Base-by-base conservation (phyloP, 2,888 invertebrate genomes). In the Tuberolachnus salignus region DNA sequence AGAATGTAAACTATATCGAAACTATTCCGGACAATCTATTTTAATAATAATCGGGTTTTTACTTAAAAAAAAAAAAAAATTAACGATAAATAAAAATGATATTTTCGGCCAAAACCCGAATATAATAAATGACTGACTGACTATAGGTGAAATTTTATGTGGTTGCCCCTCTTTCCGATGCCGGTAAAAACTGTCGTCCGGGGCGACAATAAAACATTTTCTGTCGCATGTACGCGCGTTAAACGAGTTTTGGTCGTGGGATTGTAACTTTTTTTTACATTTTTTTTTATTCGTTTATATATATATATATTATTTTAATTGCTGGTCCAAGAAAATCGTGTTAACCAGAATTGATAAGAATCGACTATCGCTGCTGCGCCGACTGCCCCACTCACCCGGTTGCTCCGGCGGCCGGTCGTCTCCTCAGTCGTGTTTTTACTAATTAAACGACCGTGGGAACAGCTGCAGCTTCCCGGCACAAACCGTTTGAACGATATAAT, bases 361-460 rank as follows among this genome's bases (percentile, higher is more conserved):
- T 74, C 74, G 42, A 55, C 44, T 19, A 16, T 49, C 34, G 34
- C 34, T 34, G 34, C 3, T 34, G 34, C 34, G 34, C n/a, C n/a
- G 34, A 34, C 3, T 34, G 34, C 34, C 3, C n/a, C n/a, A 6
- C 3, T 34, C 34, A 3, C 6, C 34, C 34, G 34, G 34, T 34
- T 6, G 34, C 34, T 34, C 34, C 34, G 55, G 26, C 1, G 74
- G 44, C 64, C 74, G 64, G 55, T 53, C 64, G 59, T 34, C 34
- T 6, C 34, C 59, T 64, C 53, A 53, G 44, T 66, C 74, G 64
- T 74, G 74, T 74, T 74, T n/a, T 64, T 23, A 64, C 74, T 74
- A 74, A 74, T 74, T 74, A 74, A 74, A 66, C 64, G 44, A 74
- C 74, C 74, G 74, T 74, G 74, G 74, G 74, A 74, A 74, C 61